Base-by-base conservation (phyloP, 2,113 vertebrate species). In the Cavia aperea region DNA sequence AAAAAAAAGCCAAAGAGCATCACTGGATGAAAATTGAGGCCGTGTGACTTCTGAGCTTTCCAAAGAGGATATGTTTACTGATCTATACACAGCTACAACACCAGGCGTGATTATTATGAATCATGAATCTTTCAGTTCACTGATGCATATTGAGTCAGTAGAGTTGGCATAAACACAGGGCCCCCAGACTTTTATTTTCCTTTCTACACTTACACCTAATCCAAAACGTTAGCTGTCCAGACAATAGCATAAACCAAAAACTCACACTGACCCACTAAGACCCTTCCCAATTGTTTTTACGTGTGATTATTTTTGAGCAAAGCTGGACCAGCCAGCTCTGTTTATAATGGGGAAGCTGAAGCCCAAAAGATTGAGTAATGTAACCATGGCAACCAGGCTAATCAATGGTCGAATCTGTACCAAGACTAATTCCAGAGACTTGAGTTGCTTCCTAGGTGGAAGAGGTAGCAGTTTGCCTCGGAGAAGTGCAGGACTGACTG, bases 341-440 rank as follows among this genome's bases (percentile, higher is more conserved):
- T 95, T 94, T 87, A 92, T 68, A 95, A 89, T 1, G 2, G 91
- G 60, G 85, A 94, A 58, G 36, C 26, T 12, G 21, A 95, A 90
- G 66, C 81, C 66, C 77, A 65, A 93, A 95, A 91, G 65, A 49
- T 93, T 84, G 94, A 79, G 39, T 43, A 68, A 93, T 14, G 14
- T 92, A 92, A 94, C 93, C 84, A 95, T 91, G 66, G 89, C 58
- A 95, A 96, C 93, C 87, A 89, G 72, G n/a, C 87, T 95, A 95
- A 93, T 87, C 63, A 89, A 93, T 77, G 60, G 82, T 79, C 72
- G 93, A 72, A 85, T 91, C n/a, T 46, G 84, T 62, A 68, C 87
- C 19, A 39, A 95, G 90, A 86, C 79, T 88, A 87, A 94, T 92
- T 87, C 56, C 51, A 78, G 77, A 83, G 63, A 90, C 65, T 14